Evolutionary conservation across 2,113 vertebrate species (phyloP).

Genomic region (Nematolebias whitei): DNA sequence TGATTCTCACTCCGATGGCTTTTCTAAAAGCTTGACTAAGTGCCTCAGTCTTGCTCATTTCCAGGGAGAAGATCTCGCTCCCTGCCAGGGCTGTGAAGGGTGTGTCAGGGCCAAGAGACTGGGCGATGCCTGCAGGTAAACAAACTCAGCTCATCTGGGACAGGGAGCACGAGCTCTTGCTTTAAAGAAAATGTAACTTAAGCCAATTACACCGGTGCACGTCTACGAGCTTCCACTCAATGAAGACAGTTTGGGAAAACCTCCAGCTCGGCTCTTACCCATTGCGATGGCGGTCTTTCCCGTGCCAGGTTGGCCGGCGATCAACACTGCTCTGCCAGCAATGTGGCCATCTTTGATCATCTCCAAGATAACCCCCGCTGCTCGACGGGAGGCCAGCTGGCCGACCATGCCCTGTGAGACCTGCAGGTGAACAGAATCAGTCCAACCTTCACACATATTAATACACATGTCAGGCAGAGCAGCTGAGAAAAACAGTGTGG

Average conservation of each 20-base stretch:
- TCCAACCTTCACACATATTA: background rate
- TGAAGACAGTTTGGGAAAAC: slow-evolving; percentile 10
- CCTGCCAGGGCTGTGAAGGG: slow-evolving; percentile 92
- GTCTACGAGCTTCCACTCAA: slow-evolving; percentile 6
- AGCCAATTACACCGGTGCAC: slow-evolving; percentile 19
- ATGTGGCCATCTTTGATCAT: slow-evolving; percentile 96
- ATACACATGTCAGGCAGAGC: background rate
- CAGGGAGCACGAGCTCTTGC: slow-evolving; percentile 1
- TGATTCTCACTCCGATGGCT: slow-evolving; percentile 92
- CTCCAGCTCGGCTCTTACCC: slow-evolving; percentile 75
- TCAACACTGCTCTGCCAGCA: slow-evolving; percentile 89
- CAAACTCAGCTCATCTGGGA: slow-evolving; percentile 3
- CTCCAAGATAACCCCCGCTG: slow-evolving; percentile 90
- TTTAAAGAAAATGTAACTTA: background rate
- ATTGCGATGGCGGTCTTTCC: slow-evolving; percentile 95
- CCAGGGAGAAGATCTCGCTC: slow-evolving; percentile 93
- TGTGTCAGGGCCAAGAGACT: slow-evolving; percentile 88
- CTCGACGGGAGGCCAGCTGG: slow-evolving; percentile 88
- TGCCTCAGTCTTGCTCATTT: slow-evolving; percentile 95
- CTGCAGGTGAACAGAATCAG: slow-evolving; percentile 65
- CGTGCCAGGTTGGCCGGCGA: slow-evolving; percentile 91
- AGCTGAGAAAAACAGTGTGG: background rate
- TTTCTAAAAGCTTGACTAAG: slow-evolving; percentile 92
- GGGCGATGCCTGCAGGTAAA: slow-evolving; percentile 84
- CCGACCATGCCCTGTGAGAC: slow-evolving; percentile 95